These are phyloP conservation scores for Eupithecia insigniata DNA, from an alignment of 2,888 invertebrate genomes.

Conservation along the genomic window DNA sequence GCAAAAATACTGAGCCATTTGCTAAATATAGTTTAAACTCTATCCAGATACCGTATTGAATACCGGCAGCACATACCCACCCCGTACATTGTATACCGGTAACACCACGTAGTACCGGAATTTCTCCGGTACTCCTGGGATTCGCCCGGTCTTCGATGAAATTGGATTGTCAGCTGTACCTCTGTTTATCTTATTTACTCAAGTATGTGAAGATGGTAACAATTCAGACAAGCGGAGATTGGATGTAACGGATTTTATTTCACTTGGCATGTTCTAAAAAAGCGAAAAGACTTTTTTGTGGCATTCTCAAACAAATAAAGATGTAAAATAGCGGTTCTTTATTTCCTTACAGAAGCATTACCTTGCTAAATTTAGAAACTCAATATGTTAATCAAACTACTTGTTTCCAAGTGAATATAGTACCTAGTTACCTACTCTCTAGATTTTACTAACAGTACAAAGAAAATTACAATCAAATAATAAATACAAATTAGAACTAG, in stretches of 20 bases:
- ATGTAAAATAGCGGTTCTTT: neutral
- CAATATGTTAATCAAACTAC: neutral
- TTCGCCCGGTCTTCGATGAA: conserved; percentile 48
- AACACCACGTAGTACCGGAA: conserved; percentile 9
- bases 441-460: no score
- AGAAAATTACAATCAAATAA: no score
- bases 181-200: conserved; percentile 47
- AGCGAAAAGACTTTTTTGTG: neutral
- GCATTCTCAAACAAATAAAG: neutral
- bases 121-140: conserved; percentile 39
- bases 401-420: neutral
- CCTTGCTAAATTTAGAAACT: neutral
- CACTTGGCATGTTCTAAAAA: neutral
- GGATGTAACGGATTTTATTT: conserved; percentile 10
- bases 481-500: no score
- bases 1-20: neutral
- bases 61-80: neutral
- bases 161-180: conserved; percentile 56
- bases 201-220: conserved; percentile 35
- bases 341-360: neutral
- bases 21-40: neutral
- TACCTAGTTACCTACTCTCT: no score
- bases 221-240: conserved; percentile 25
- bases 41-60: conserved; percentile 8
- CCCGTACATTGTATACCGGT: neutral